Evolutionary conservation across 2,888 invertebrate species (phyloP), one percentile per base, ranked within the genome.

Genomic region (Hydroisotoma schaefferi): DNA sequence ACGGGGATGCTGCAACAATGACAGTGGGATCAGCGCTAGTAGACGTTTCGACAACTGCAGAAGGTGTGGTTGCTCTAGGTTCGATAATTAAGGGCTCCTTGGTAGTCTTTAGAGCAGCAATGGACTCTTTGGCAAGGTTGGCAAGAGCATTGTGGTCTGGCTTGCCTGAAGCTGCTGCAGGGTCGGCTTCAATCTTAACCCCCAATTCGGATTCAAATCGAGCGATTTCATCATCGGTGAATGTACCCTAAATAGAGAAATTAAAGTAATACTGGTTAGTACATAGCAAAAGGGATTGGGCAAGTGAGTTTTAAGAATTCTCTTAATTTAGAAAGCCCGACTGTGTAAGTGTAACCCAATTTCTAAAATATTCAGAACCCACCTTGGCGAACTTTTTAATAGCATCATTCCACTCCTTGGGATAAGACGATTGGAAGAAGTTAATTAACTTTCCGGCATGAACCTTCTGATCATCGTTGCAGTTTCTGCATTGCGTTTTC

Each of bases 321-420:
- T n/a, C n/a, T n/a, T n/a, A n/a, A n/a, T n/a, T n/a, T n/a, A n/a
- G n/a, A n/a, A n/a, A n/a, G n/a, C n/a, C n/a, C n/a, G n/a, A n/a
- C n/a, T n/a, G n/a, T n/a, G n/a, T n/a, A n/a, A n/a, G n/a, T n/a
- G n/a, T n/a, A n/a, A n/a, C n/a, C n/a, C n/a, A n/a, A n/a, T n/a
- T n/a, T n/a, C n/a, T n/a, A n/a, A n/a, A n/a, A n/a, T n/a, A n/a
- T n/a, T n/a, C n/a, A n/a, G n/a, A n/a, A n/a, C n/a, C n/a, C n/a
- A 46, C 46, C 46, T 52, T 52, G 6, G 27, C 52, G 37, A 33
- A 65, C 37, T 65, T 65, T 44, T 55, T 58, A 2, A 65, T 61
- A 12, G 58, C 65, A 49, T 65, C 65, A 54, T 61, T 53, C 65
- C 65, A 65, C 44, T 65, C 65, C 51, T 65, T 65, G 28, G 65